Percentiles rank a stretch among this genome's conserved stretches.
Conservation (phyloP, 2,888 invertebrate genomes). For the Drosophila mimica region DNA sequence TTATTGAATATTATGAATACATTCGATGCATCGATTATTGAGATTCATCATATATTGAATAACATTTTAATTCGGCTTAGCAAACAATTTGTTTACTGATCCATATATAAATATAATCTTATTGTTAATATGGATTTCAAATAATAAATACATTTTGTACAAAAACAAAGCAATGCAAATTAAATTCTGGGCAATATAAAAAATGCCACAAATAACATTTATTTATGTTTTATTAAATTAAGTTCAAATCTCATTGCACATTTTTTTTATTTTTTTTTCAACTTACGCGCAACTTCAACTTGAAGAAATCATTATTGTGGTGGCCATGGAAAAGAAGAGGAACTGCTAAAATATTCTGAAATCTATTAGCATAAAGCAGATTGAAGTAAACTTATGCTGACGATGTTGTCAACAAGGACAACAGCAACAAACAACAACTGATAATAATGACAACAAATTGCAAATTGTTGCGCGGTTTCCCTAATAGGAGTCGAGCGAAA, state of each 20-base stretch:
- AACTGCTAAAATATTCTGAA: conserved; percentile 58
- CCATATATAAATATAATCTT: background rate
- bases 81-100: background rate
- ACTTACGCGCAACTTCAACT: conserved; percentile 15
- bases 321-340: conserved; percentile 26
- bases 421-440: conserved; percentile 36
- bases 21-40: background rate
- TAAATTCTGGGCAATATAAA: background rate
- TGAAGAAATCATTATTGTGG: conserved; percentile 10
- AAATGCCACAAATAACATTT: too few relatives aligned
- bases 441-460: conserved; percentile 51
- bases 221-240: background rate
- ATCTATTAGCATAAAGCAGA: conserved; percentile 77
- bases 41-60: background rate
- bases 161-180: background rate
- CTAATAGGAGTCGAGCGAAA: background rate
- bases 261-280: background rate
- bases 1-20: background rate
- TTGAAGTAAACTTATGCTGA: conserved; percentile 72
- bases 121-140: background rate
- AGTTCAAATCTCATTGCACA: background rate
- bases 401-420: conserved; percentile 61
- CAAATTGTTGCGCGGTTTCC: conserved; percentile 18
- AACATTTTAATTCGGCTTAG: background rate
- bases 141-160: background rate